Base-by-base conservation (phyloP, 2,888 invertebrate species). In the Eupithecia dodoneata region DNA sequence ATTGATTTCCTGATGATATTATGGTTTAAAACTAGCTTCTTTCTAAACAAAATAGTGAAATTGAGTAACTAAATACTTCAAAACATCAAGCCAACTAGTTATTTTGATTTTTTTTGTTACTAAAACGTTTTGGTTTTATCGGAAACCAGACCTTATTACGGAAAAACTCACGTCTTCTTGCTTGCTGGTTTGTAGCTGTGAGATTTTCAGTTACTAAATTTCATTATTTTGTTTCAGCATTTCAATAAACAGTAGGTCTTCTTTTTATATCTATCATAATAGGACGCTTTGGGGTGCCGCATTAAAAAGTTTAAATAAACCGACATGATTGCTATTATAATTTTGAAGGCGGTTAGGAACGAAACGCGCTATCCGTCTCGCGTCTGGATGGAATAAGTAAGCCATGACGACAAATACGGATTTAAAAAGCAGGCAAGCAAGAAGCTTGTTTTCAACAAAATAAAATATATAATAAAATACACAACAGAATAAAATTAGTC, bases 311-410 rank as follows among this genome's bases (percentile, higher is more conserved):
- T 66, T 15, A 7, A 41, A 42, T 66, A 66, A 42, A 5, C 13
- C 10, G 47, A 59, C 47, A 6, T 72, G 10, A 66, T 76, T 76
- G 76, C 76, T 71, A 52, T 12, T 47, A 41, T 10, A 49, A 66
- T 63, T 44, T 70, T 65, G 3, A 59, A 74, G 74, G 71, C 52
- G 42, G 13, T 52, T 59, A 42, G 0, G 6, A 42, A 66, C 15
- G 7, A 5, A 66, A 15, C 6, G 7, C 15, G 3, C 10, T 59
- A 30, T 30, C 30, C 30, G 30, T 30, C 30, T 30, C 10, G 59
- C 7, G 3, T 59, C 4, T 59, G 30, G 10, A 59, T 10, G 18
- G 18, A 59, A 59, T 55, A 49, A 6, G 2, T 10, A 49, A 49
- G 3, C n/a, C 55, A 55, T 55, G n/a, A n/a, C n/a, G 15, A 10